Base-by-base conservation (phyloP, 2,888 invertebrate genomes). In the Latrodectus elegans region DNA sequence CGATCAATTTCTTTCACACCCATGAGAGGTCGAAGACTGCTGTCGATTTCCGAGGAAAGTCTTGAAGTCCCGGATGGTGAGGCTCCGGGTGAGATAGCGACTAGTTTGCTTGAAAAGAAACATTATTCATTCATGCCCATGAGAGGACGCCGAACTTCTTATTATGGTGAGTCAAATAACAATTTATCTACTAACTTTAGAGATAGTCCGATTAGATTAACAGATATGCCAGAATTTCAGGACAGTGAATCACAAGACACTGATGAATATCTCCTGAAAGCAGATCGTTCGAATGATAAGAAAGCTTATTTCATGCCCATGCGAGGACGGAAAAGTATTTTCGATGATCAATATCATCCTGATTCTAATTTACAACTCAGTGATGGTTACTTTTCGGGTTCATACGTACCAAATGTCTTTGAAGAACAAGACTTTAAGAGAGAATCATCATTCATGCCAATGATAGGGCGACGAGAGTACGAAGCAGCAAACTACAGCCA, bases 121-220 rank as follows among this genome's bases (percentile, higher is more conserved):
- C 15, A n/a, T 4, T 60, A 78, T 55, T 79, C 79, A 1, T 83
- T 88, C 55, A 83, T 83, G 77, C 82, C 87, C 12, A 82, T 88
- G 77, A 88, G 82, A 52, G 78, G 78, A 14, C 72, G 83, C n/a
- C 51, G 73, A 73, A 78, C 67, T 15, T 38, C 51, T n/a, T 38
- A 38, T 38, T 38, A 38, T 38, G 52, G 12, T 70, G 70, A 51
- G 12, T 15, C 4, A 51, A 12, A 38, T 38, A 11, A 11, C 38
- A 38, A 67, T 9, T 65, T 67, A 52, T 17, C 38, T 38, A 22
- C 22, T 67, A 15, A 12, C 17, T 38, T 15, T 12, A 15, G 77
- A 52, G n/a, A n/a, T 64, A 2, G 10, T 22, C 11, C 10, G n/a
- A n/a, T 22, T 65, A 38, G 77, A 51, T n/a, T 38, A 67, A 12